Evolutionary conservation across 2,888 invertebrate genomes (phyloP).

Genomic region (Chydorus sphaericus): DNA sequence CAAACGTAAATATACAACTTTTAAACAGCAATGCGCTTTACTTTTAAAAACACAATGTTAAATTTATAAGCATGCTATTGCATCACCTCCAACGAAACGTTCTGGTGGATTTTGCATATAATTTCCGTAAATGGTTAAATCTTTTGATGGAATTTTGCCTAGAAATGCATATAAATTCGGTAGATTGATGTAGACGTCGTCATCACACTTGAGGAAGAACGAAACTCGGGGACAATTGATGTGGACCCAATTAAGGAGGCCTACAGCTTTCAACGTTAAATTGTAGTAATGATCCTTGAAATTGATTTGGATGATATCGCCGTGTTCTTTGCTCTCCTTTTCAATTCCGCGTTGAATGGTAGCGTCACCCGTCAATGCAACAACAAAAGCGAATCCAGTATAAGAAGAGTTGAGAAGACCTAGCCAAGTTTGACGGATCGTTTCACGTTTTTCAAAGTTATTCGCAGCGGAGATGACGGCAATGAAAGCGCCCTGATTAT

Average conservation of each 20-base stretch:
- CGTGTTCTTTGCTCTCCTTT: conserved; percentile 53
- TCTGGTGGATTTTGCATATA: too few species aligned
- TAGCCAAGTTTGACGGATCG: conserved; percentile 69
- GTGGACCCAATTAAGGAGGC: conserved; percentile 66
- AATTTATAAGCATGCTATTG: too few species aligned
- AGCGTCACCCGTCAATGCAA: conserved; percentile 36
- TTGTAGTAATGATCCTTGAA: conserved; percentile 67
- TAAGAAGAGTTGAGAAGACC: conserved; percentile 46
- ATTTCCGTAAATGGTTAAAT: too few species aligned
- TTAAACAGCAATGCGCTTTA: too few species aligned
- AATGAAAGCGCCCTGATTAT: too few species aligned
- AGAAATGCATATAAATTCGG: conserved; percentile 51
- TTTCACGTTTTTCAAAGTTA: conserved; percentile 52
- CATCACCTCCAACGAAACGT: too few species aligned
- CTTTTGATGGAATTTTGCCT: too few species aligned
- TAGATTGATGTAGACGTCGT: conserved; percentile 78
- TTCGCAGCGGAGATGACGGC: conserved; percentile 59
- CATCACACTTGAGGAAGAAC: conserved; percentile 68
- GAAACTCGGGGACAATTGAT: conserved; percentile 56
- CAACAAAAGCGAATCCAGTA: conserved; percentile 46
- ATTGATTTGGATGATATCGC: conserved; percentile 56
- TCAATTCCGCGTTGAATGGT: conserved; percentile 26
- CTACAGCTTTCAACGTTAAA: conserved; percentile 65
- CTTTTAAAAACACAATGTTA: too few species aligned
- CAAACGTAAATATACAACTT: too few species aligned